Conservation (phyloP, 2,888 invertebrate genomes). For the Bembecia ichneumoniformis region DNA sequence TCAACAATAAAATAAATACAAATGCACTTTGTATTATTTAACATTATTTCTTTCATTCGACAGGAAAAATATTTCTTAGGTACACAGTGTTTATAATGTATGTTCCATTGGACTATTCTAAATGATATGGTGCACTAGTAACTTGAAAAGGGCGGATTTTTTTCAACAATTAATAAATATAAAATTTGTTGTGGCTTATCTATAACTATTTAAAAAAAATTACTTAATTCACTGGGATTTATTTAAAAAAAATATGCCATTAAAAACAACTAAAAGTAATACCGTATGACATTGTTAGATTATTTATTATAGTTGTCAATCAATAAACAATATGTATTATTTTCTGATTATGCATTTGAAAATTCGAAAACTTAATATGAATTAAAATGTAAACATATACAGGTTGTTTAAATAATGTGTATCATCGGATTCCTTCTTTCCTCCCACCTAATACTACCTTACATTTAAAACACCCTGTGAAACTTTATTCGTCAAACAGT, state of each 20-base stretch:
- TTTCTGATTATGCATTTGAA: not conserved
- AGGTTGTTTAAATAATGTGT: too few species aligned
- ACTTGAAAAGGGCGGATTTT: slow-evolving; percentile 22
- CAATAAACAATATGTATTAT: too few species aligned
- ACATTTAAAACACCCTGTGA: slow-evolving; percentile 68
- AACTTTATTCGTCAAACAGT: slow-evolving; percentile 32
- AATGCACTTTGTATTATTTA: too few species aligned
- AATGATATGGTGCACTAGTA: slow-evolving; percentile 11
- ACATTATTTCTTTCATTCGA: too few species aligned
- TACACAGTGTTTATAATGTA: too few species aligned
- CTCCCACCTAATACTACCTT: slow-evolving; percentile 60
- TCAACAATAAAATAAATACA: too few species aligned
- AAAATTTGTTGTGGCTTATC: not conserved
- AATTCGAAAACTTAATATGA: not conserved
- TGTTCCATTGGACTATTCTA: not conserved
- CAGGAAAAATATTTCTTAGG: too few species aligned
- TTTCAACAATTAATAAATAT: slow-evolving; percentile 1
- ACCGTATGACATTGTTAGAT: too few species aligned
- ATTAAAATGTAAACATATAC: not conserved
- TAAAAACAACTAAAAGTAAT: not conserved
- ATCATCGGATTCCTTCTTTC: slow-evolving; percentile 11
- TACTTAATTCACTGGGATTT: too few species aligned
- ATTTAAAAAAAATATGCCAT: not conserved
- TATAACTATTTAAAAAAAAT: too few species aligned
- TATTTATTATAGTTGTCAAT: too few species aligned